Conservation (phyloP, 2,888 invertebrate species). For the Acanthosepion pharaonis region DNA sequence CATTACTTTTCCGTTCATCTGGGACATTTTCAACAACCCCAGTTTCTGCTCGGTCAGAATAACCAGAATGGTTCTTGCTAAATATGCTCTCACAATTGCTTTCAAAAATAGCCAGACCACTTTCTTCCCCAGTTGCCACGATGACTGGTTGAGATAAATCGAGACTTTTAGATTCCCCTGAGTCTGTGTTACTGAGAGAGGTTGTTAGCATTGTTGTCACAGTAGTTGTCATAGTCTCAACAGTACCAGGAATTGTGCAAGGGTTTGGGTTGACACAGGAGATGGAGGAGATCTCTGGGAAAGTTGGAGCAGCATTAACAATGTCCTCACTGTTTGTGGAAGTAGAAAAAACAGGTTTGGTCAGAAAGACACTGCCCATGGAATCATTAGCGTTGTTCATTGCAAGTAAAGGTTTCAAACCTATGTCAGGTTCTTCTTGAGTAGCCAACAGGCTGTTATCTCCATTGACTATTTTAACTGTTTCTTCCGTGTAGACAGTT, state of each 20-base stretch:
- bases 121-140: neutral
- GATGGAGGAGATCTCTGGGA: conserved; percentile 33
- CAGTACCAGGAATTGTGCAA: neutral
- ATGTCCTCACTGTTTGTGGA: neutral
- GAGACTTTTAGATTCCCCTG: neutral
- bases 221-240: neutral
- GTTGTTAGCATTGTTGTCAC: neutral
- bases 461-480: conserved; percentile 33
- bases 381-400: neutral
- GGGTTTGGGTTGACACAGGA: neutral
- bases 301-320: neutral
- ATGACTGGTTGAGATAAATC: neutral
- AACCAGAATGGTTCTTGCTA: neutral
- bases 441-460: neutral
- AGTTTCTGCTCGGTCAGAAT: neutral
- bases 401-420: neutral
- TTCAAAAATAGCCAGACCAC: neutral
- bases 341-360: neutral
- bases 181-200: neutral
- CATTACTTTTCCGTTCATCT: neutral
- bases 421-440: neutral
- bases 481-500: conserved; percentile 40
- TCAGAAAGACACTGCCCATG: neutral
- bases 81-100: neutral
- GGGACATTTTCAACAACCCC: neutral